Percentiles rank a stretch among this genome's conserved stretches.
Conservation (phyloP, 2,113 vertebrate species). For the Falco punctatus region DNA sequence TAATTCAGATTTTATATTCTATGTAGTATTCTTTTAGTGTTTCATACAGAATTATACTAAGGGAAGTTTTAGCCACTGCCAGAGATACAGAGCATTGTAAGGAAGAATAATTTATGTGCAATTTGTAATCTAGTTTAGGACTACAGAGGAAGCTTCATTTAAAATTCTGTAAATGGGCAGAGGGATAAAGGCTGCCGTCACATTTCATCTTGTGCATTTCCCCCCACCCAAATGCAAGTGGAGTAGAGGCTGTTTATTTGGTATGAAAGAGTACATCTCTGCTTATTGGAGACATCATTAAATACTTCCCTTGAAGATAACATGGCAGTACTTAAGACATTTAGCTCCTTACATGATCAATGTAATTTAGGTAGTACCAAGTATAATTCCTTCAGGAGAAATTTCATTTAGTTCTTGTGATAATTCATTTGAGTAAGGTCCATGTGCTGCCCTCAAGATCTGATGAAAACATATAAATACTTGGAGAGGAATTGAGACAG, state of each 20-base stretch:
- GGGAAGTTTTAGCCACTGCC: not conserved
- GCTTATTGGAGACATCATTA: not conserved
- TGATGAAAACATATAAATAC: not conserved
- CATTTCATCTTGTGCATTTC: not conserved
- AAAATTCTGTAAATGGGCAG: not conserved
- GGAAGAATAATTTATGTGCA: not conserved
- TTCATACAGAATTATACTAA: not conserved
- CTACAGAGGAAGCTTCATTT: not conserved
- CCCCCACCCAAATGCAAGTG: not conserved
- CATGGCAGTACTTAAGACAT: not conserved
- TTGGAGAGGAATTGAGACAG: not conserved
- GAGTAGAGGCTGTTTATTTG: not conserved
- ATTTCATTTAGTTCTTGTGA: not conserved
- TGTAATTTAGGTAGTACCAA: not conserved
- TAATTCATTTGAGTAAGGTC: not conserved
- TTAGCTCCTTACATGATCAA: not conserved
- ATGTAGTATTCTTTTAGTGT: not conserved
- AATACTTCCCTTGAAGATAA: not conserved
- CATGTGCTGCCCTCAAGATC: not conserved
- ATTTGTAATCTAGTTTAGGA: not conserved
- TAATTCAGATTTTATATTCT: not conserved
- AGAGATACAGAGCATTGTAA: not conserved
- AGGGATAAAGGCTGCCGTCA: not conserved
- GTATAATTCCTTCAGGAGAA: not conserved
- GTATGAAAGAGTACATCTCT: not conserved